These are phyloP conservation scores for Hydrozoanthus tunicans DNA, from an alignment of 64 coral and sea anemone species.

Conservation along the genomic window DNA sequence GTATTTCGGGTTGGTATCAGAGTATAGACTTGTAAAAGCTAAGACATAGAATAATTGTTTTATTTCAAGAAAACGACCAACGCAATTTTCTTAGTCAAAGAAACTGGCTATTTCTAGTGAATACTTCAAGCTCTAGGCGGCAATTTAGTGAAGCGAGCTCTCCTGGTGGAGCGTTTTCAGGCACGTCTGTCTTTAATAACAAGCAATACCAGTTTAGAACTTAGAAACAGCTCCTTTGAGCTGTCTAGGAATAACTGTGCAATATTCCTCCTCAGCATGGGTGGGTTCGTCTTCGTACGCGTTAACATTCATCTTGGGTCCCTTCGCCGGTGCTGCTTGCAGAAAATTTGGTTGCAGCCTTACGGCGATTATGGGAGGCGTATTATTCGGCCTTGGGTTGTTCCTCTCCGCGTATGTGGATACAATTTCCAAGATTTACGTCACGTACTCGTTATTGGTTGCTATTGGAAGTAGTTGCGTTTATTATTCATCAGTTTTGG, in stretches of 20 bases:
- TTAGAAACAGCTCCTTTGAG: not conserved
- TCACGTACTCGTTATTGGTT: constrained; percentile 80
- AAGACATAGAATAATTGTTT: no score
- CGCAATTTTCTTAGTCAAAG: no score
- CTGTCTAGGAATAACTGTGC: not conserved
- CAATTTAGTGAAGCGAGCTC: no score
- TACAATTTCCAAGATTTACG: constrained; percentile 60
- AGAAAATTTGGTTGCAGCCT: constrained; percentile 65
- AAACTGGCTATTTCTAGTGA: no score
- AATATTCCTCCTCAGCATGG: constrained; percentile 67
- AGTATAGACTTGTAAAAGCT: not conserved
- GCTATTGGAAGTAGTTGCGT: constrained; percentile 68
- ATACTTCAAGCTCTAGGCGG: no score
- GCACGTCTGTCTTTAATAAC: no score
- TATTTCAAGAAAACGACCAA: no score
- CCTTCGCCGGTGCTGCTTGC: constrained; percentile 49
- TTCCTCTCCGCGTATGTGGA: constrained; percentile 68
- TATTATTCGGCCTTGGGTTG: constrained; percentile 69
- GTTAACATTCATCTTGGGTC: constrained; percentile 67
- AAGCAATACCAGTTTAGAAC: not conserved
- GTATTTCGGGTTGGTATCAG: constrained; percentile 21
- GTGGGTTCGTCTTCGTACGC: constrained; percentile 76
- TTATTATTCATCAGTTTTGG: constrained; percentile 75
- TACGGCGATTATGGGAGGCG: constrained; percentile 57
- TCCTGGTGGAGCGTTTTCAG: no score